Conservation (phyloP, 2,888 invertebrate species). For the Tyria jacobaeae region DNA sequence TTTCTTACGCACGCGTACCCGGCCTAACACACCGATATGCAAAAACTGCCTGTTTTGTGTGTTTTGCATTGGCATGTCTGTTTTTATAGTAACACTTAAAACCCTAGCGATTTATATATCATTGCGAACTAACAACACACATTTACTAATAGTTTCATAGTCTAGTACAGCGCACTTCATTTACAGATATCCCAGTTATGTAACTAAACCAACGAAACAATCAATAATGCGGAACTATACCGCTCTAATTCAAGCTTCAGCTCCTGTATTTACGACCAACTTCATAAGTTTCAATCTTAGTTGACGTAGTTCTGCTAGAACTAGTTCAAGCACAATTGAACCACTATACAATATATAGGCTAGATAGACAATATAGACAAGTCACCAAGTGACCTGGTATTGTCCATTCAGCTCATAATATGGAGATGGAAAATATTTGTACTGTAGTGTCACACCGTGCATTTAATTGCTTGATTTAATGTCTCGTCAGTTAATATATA, state of each 20-base stretch:
- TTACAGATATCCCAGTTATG: not conserved
- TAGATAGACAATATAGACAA: constrained; percentile 23
- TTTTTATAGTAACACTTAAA: too few relatives aligned
- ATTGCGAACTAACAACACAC: not conserved
- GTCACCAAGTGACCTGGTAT: constrained; percentile 36
- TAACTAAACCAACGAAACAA: not conserved
- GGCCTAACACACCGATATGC: too few relatives aligned
- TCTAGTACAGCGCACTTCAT: not conserved
- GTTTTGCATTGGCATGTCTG: too few relatives aligned
- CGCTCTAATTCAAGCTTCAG: not conserved
- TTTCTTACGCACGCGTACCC: too few relatives aligned
- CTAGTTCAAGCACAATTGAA: constrained; percentile 25
- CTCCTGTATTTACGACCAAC: constrained; percentile 2
- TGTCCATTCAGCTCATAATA: constrained; percentile 19
- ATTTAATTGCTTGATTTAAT: not conserved
- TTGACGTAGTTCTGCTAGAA: constrained; percentile 17
- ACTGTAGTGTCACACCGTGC: not conserved
- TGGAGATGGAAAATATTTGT: not conserved
- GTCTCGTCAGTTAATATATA: too few relatives aligned
- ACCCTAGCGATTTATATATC: too few relatives aligned
- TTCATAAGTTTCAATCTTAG: constrained; percentile 25
- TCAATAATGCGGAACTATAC: not conserved
- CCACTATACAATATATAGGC: constrained; percentile 27
- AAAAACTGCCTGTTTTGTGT: too few relatives aligned
- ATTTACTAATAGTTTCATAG: not conserved